Evolutionary conservation across 2,113 vertebrate genomes (phyloP).

Genomic region (Gnathonemus echidnorhynchus): DNA sequence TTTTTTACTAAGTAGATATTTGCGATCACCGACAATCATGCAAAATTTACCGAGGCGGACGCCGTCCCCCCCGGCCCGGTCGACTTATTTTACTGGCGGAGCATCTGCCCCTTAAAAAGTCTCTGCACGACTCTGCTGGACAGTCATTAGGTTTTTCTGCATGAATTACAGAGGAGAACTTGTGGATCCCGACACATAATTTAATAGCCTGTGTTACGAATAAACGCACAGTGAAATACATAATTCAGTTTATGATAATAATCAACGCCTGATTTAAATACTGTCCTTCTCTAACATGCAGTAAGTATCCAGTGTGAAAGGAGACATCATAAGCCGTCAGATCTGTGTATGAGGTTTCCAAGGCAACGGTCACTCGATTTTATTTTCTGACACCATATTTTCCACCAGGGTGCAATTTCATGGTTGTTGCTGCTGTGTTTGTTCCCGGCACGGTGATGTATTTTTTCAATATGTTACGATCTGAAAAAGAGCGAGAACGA

Average conservation of each 20-base stretch:
- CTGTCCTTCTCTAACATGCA: neutral
- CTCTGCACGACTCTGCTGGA: neutral
- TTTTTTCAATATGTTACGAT: slow-evolving; percentile 1
- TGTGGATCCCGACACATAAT: neutral
- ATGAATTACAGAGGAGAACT: no score
- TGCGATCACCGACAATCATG: neutral
- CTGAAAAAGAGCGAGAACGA: neutral
- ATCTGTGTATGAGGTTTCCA: slow-evolving; percentile 4
- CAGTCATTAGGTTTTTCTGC: neutral
- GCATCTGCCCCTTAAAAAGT: neutral
- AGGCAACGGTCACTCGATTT: neutral
- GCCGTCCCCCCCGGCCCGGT: no score
- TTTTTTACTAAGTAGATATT: neutral
- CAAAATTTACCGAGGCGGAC: neutral
- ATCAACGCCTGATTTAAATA: neutral
- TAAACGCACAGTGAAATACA: neutral
- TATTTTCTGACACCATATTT: neutral
- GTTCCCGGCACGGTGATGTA: neutral
- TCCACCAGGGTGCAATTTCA: neutral
- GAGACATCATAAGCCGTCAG: neutral
- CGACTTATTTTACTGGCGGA: neutral
- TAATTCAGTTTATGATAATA: neutral
- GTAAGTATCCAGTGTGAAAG: neutral
- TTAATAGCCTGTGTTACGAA: neutral
- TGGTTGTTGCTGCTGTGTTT: neutral